Conservation (phyloP, 2,797 vertebrate species). For the Pangasius sanitwongsei region DNA sequence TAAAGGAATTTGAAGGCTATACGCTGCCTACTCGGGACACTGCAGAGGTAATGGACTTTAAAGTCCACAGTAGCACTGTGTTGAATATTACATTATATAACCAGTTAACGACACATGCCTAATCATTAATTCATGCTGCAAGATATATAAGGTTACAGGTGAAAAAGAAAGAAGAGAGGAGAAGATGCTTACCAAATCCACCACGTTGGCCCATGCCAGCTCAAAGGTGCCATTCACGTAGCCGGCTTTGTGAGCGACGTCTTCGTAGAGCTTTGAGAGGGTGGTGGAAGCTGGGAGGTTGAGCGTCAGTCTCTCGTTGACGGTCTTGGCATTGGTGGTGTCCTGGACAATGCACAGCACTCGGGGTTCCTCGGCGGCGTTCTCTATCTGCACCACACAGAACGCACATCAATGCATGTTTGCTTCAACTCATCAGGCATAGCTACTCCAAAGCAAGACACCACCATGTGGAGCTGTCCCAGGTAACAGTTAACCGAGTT, state of each 20-base stretch:
- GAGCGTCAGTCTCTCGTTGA: slow-evolving; percentile 89
- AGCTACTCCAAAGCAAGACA: background rate
- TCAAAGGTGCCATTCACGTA: slow-evolving; percentile 91
- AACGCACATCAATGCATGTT: background rate
- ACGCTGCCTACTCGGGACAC: background rate
- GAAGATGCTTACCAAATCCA: slow-evolving; percentile 77
- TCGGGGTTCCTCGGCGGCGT: slow-evolving; percentile 95
- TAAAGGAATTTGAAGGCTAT: background rate
- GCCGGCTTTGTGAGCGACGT: slow-evolving; percentile 92
- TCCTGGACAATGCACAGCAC: slow-evolving; percentile 98
- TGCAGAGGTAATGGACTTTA: background rate
- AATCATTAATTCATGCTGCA: background rate
- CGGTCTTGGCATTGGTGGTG: slow-evolving; percentile 89
- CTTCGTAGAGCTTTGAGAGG: slow-evolving; percentile 85
- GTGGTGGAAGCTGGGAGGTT: slow-evolving; percentile 95
- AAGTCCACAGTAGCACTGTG: background rate
- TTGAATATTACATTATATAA: slow-evolving; percentile 6
- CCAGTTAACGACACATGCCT: background rate
- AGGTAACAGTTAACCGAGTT: background rate
- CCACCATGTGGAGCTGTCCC: background rate
- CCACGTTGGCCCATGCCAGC: slow-evolving; percentile 81
- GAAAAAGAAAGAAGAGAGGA: background rate
- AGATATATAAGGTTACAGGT: background rate
- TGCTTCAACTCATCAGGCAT: background rate
- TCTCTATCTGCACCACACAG: slow-evolving; percentile 84